phyloP scores from a whole-genome alignment of 1,140 invertebrate genomes.

The Lucilia cuprina region DNA sequence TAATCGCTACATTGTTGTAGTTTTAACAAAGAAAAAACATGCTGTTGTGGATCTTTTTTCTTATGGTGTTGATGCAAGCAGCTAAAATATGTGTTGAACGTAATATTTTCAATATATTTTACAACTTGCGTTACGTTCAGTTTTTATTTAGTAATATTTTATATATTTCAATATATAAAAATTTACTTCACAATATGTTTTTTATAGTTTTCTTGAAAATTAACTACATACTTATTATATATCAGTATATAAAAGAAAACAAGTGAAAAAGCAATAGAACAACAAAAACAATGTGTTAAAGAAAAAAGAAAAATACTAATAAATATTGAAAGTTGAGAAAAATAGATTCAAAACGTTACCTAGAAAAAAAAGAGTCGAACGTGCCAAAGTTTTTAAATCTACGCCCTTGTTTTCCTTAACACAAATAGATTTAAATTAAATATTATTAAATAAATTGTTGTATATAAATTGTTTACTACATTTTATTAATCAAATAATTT shows the following conservation, averaged over 20 bases:
- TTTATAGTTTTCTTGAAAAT: not conserved
- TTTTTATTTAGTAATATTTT: not conserved
- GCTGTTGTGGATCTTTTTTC: not conserved
- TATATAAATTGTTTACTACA: too few relatives aligned
- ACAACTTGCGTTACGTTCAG: not conserved
- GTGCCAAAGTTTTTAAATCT: too few relatives aligned
- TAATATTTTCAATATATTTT: not conserved
- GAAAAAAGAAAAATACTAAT: too few relatives aligned
- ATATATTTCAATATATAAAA: not conserved
- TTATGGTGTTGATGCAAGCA: not conserved
- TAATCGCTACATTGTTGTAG: not conserved
- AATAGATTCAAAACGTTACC: too few relatives aligned
- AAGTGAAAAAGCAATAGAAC: too few relatives aligned
- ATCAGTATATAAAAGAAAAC: too few relatives aligned
- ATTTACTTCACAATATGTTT: not conserved
- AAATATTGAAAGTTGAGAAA: too few relatives aligned
- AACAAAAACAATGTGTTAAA: not conserved
- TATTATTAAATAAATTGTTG: not conserved
- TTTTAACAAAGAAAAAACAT: not conserved
- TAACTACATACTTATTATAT: too few relatives aligned
- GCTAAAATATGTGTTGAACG: constrained; percentile 4
- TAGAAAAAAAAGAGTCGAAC: too few relatives aligned
- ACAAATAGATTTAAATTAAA: too few relatives aligned
- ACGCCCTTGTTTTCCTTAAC: too few relatives aligned
- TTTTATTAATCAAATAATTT: too few relatives aligned